phyloP scores from a whole-genome alignment of 2,888 invertebrate genomes.

The Liposcelis brunnea region DNA sequence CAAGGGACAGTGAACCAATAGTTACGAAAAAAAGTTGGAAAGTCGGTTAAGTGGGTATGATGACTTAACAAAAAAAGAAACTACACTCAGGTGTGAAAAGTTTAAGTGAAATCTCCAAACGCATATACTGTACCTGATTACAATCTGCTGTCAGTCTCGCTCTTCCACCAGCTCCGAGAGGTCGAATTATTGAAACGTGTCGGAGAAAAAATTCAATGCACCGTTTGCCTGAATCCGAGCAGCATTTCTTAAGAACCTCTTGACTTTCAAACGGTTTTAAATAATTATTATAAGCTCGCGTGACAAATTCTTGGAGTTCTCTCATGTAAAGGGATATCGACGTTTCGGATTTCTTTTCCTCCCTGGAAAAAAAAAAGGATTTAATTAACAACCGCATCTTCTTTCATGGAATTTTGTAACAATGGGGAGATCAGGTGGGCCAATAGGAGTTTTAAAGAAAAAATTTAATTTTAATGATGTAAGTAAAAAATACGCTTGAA shows the following conservation, averaged over 20 bases:
- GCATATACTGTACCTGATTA: conserved; percentile 28
- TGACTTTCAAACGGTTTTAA: conserved; percentile 50
- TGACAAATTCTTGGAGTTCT: conserved; percentile 72
- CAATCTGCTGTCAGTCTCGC: conserved; percentile 57
- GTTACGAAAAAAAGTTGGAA: no score
- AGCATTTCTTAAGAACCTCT: conserved; percentile 42
- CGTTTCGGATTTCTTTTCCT: conserved; percentile 24
- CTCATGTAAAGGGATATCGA: conserved; percentile 75
- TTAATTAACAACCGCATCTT: no score
- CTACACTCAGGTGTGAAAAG: no score
- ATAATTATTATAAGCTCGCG: conserved; percentile 49
- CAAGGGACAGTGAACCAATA: no score
- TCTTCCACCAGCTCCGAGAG: conserved; percentile 62
- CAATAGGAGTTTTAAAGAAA: conserved; percentile 17
- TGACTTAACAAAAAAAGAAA: no score
- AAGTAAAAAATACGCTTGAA: no score
- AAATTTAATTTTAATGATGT: no score
- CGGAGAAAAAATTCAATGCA: conserved; percentile 74
- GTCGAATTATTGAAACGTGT: conserved; percentile 69
- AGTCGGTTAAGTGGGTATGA: no score
- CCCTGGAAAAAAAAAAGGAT: conserved; percentile 31
- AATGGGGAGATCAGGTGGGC: conserved; percentile 38
- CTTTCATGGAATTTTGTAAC: no score
- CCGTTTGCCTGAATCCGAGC: conserved; percentile 50
- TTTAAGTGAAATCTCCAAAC: no score